Conservation (phyloP, 1,140 invertebrate species). For the Phymorhynchus buccinoides region DNA sequence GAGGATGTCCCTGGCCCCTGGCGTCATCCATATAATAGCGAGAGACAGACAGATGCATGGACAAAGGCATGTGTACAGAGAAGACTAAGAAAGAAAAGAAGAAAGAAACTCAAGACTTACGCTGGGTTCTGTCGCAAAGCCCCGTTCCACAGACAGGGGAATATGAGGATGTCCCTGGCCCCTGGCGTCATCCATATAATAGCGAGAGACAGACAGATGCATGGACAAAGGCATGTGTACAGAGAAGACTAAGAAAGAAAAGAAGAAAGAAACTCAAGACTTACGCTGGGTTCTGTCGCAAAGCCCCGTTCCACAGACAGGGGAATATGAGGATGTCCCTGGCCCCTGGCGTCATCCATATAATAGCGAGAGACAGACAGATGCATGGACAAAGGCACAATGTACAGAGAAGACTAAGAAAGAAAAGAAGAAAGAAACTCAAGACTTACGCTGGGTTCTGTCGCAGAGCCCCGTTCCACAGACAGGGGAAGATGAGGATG, state of each 20-base stretch:
- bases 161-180: conserved; percentile 68
- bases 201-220: too few species aligned
- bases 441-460: conserved; percentile 56
- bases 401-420: not conserved
- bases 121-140: conserved; percentile 69
- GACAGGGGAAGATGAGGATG: conserved; percentile 69
- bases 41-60: too few species aligned
- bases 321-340: conserved; percentile 70
- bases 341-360: conserved; percentile 46
- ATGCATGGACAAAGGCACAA: too few species aligned
- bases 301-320: conserved; percentile 73
- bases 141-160: conserved; percentile 73
- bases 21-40: conserved; percentile 50
- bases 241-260: too few species aligned
- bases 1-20: conserved; percentile 62
- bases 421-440: not conserved
- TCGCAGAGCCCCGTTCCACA: conserved; percentile 74
- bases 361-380: conserved; percentile 28
- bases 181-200: conserved; percentile 49
- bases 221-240: too few species aligned
- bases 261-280: not conserved
- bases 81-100: not conserved
- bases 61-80: too few species aligned
- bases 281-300: conserved; percentile 64
- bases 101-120: not conserved